Conservation (phyloP, 2,797 vertebrate species). For the Rhinogobio ventralis region DNA sequence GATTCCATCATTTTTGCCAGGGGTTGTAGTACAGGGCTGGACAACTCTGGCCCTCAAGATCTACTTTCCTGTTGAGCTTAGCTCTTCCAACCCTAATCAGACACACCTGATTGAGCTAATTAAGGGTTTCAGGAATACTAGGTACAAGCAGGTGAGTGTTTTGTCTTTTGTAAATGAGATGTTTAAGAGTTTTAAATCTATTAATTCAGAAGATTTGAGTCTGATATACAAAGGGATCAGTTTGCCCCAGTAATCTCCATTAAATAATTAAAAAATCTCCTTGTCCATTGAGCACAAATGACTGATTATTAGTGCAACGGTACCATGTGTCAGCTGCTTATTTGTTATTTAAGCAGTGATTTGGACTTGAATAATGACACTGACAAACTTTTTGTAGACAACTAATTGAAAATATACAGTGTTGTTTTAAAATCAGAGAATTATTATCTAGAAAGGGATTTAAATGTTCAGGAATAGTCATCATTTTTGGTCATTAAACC, state of each 20-base stretch:
- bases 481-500: no score
- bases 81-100: neutral
- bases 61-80: no score
- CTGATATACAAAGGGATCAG: neutral
- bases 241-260: neutral
- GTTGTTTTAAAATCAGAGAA: neutral
- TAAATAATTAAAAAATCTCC: no score
- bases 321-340: neutral
- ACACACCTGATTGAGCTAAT: neutral
- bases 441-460: neutral
- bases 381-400: neutral
- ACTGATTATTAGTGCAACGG: neutral
- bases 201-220: neutral
- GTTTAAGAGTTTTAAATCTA: neutral
- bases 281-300: no score
- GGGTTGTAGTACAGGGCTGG: neutral
- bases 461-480: neutral
- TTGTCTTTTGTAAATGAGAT: neutral
- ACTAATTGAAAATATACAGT: neutral
- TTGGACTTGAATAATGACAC: no score
- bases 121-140: no score
- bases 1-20: no score
- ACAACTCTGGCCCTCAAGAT: neutral
- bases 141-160: neutral
- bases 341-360: neutral